phyloP scores from a whole-genome alignment of 2,888 invertebrate species.

The Chironomus tentans region DNA sequence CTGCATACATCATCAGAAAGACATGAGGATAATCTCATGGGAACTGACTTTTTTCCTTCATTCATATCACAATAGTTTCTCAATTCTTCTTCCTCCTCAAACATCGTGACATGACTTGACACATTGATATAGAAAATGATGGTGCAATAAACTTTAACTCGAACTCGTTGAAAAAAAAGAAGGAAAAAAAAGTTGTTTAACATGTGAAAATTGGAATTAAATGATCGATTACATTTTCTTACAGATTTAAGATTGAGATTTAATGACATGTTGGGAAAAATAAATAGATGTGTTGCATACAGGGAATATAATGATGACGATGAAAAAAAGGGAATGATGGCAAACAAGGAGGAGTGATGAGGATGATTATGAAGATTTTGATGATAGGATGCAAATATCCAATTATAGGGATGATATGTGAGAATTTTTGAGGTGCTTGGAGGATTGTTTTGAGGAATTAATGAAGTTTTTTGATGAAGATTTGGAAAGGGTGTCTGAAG shows the following conservation, averaged over 20 bases:
- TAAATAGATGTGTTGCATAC: too few species aligned
- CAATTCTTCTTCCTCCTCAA: background rate
- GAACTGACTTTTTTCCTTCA: background rate
- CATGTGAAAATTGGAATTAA: conserved; percentile 15
- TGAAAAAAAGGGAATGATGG: too few species aligned
- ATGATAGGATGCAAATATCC: too few species aligned
- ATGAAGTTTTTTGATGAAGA: too few species aligned
- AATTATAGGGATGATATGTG: too few species aligned
- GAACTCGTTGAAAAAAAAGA: background rate
- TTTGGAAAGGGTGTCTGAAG: too few species aligned
- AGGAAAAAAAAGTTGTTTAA: background rate
- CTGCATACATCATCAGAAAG: background rate
- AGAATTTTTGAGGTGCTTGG: too few species aligned
- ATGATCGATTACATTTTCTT: conserved; percentile 17
- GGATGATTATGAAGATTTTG: too few species aligned
- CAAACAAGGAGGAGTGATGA: too few species aligned
- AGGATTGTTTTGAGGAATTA: too few species aligned
- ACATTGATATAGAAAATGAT: background rate
- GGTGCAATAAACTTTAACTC: conserved; percentile 1
- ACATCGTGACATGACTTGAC: conserved; percentile 1
- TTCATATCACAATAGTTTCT: background rate
- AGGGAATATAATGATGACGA: too few species aligned
- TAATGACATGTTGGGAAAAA: background rate
- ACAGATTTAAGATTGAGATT: background rate
- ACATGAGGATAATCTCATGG: conserved; percentile 1